Evolutionary conservation across 1,140 invertebrate genomes (phyloP), one percentile per base, ranked within the genome.

Genomic region (Nasonia giraulti): DNA sequence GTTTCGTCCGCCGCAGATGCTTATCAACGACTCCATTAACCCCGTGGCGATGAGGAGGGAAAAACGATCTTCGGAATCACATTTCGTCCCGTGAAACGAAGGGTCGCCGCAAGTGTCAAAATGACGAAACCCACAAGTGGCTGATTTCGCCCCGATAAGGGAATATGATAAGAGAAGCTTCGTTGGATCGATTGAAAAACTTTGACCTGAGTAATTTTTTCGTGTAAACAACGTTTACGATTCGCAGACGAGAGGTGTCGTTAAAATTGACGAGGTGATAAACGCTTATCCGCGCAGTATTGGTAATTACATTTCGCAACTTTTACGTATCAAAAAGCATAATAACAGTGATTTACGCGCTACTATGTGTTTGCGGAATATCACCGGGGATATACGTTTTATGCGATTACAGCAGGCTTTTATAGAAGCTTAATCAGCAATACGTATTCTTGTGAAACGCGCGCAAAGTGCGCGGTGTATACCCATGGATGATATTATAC

Each of bases 401-500:
- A 62, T 62, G 20, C 17, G 14, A 20, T 62, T 62, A 62, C 17
- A 20, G 55, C 55, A 7, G 17, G 6, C 55, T 62, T 62, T 7
- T n/a, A 62, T 4, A 2, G 14, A 62, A 62, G 17, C 55, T 7
- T 62, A 62, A 62, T 20, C 55, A 62, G 55, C 17, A 62, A 62
- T 62, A 62, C 3, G 20, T n/a, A 62, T n/a, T 62, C 20, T 62
- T n/a, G 55, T 62, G 55, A 17, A 62, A 31, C n/a, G 3, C n/a
- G 1, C 23, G 3, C 5, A 66, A 62, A 62, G 55, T 62, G 17
- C 55, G 6, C 27, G 27, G 27, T 27, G 27, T 27, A 27, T 62
- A 77, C 31, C 75, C 40, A n/a, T 17, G 62, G 37, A 62, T 79
- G 44, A 50, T 77, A 79, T 37, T 17, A 74, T 62, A n/a, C 55